Evolutionary conservation across 2,888 invertebrate genomes (phyloP), one percentile per base, ranked within the genome.

Genomic region (Troides aeacus): DNA sequence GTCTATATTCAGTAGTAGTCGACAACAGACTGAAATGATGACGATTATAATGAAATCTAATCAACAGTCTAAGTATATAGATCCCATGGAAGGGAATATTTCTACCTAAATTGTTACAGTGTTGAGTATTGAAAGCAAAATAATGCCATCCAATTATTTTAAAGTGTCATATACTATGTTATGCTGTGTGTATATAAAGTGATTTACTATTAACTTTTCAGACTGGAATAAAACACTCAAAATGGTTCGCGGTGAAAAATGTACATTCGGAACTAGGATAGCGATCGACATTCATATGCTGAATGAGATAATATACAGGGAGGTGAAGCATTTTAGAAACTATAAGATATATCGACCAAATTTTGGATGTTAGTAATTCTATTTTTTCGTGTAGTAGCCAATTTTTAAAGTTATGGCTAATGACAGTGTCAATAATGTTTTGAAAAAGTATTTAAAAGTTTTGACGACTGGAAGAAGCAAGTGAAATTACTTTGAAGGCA

Each of bases 341-440:
- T 92, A 92, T 79, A 92, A 88, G 75, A 90, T 86, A 68, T 92
- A 92, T 76, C 76, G 88, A 18, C 92, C 92, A 3, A 90, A 92
- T 73, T 92, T 92, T 71, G 89, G 90, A 77, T 87, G 92, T 92
- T 71, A 86, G 90, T 85, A 72, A 12, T 53, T 53, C n/a, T 53
- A 53, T 18, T 53, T 53, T 5, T 53, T 15, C 15, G 15, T 46
- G 4, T 12, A 46, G 15, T 15, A 46, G 15, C 15, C 2, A 46
- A 46, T 15, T 39, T 30, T 30, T 30, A 12, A 46, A 46, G 1
- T 15, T 4, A 46, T 15, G 15, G 15, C 12, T 46, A 15, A 15
- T 46, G 46, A 46, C 15, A 15, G 15, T 10, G 8, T 1, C 10
- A 39, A 4, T 10, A 39, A 8, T 39, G 7, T 39, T 39, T 10